phyloP scores from a whole-genome alignment of 2,888 invertebrate genomes.

The Theretra japonica region DNA sequence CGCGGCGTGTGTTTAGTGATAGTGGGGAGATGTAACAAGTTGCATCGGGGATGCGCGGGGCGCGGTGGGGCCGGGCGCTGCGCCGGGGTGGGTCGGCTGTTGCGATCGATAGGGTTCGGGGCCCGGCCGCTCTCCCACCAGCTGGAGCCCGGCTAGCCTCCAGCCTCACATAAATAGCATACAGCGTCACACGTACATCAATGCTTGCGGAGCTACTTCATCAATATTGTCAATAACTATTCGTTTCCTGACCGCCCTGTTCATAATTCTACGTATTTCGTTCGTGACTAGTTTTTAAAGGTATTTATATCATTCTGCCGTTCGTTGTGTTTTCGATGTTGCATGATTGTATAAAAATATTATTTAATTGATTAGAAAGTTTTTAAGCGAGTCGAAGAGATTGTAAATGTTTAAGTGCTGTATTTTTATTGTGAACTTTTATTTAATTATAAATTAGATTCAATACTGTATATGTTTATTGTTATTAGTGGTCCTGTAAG shows the following conservation, averaged over 20 bases:
- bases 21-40: constrained; percentile 71
- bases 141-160: constrained; percentile 58
- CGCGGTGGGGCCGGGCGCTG: constrained; percentile 49
- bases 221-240: constrained; percentile 12
- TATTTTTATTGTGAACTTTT: not conserved
- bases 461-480: too few relatives aligned
- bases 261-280: not conserved
- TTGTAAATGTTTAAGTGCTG: too few relatives aligned
- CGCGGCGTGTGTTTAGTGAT: constrained; percentile 12
- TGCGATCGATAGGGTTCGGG: constrained; percentile 55
- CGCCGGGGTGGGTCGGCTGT: constrained; percentile 41
- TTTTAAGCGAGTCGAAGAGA: not conserved
- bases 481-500: too few relatives aligned
- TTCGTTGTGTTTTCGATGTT: not conserved
- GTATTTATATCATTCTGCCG: not conserved
- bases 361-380: not conserved
- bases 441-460: not conserved
- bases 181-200: constrained; percentile 18
- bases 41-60: constrained; percentile 65
- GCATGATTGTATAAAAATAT: not conserved
- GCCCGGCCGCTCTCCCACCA: constrained; percentile 55
- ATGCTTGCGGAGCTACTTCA: constrained; percentile 10
- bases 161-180: constrained; percentile 51
- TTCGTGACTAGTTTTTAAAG: not conserved
- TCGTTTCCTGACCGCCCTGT: not conserved